Base-by-base conservation (phyloP, 2,797 vertebrate species). In the Sternotherus odoratus region DNA sequence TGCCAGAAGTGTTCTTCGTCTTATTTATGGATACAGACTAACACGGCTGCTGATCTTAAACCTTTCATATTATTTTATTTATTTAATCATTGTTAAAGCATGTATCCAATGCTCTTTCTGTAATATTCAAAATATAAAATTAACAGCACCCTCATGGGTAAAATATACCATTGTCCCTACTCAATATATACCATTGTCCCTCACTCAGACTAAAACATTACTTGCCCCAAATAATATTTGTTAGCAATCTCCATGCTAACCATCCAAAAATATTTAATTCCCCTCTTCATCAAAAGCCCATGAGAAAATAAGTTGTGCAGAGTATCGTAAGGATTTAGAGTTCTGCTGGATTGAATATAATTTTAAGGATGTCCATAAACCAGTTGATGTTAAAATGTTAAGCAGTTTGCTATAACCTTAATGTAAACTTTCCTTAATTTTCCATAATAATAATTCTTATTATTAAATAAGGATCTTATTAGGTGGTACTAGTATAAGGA, bases 51-150 rank as follows among this genome's bases (percentile, higher is more conserved):
- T n/a, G n/a, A n/a, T n/a, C n/a, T n/a, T n/a, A n/a, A n/a, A n/a
- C n/a, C 72, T 75, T 75, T 30, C 24, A 48, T 48, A 48, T 75
- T 75, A 26, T 26, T 48, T 46, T 30, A 48, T 69, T 23, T 69
- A 69, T 75, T 75, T 75, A 48, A 43, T 30, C 43, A 69, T 69
- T 36, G n/a, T 75, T 48, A 75, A 46, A 75, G 13, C 43, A 75
- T 19, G 11, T 74, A 24, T 48, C 72, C 26, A 48, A 30, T 89
- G 39, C 8, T 85, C 80, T 83, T 87, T 30, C 87, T 48, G 19
- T 93, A 89, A 56, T 60, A 57, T 87, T 82, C 86, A 56, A 51
- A 93, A 82, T 89, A 77, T 8, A 30, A 77, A 13, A 74, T 77
- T 95, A 74, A 36, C n/a, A 39, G 24, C 12, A 2, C 39, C 13